phyloP scores from a whole-genome alignment of 2,113 vertebrate genomes.

The Corvus cornix region DNA sequence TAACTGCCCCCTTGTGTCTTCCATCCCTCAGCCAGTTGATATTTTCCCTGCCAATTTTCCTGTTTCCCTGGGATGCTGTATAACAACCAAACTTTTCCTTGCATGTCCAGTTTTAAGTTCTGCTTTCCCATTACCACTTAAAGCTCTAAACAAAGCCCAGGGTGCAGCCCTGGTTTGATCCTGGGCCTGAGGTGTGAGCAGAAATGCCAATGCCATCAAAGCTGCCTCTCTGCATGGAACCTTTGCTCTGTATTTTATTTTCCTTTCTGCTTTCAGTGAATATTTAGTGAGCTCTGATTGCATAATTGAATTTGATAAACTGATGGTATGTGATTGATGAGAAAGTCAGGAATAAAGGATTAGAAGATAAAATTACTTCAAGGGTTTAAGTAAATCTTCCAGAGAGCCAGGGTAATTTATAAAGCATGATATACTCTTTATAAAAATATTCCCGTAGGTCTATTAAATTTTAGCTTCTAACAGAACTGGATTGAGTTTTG shows the following conservation, averaged over 20 bases:
- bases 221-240: not conserved
- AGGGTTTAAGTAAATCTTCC: conserved; percentile 54
- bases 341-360: conserved; percentile 48
- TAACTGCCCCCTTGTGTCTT: not conserved
- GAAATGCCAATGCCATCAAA: not conserved
- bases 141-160: not conserved
- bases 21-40: not conserved
- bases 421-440: conserved; percentile 45
- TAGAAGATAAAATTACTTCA: conserved; percentile 41
- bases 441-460: conserved; percentile 15
- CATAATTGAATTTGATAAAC: conserved; percentile 61
- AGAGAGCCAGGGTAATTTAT: conserved; percentile 40
- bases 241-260: conserved; percentile 37
- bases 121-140: not conserved
- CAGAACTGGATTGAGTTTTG: conserved; percentile 26
- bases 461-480: conserved; percentile 55
- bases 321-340: conserved; percentile 35
- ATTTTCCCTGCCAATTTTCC: not conserved
- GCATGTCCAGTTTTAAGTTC: not conserved
- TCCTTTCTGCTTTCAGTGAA: conserved; percentile 19
- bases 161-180: not conserved
- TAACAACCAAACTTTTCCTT: not conserved
- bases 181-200: not conserved
- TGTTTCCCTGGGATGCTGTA: not conserved
- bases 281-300: conserved; percentile 52